A percentile compares a stretch with the other conserved stretches of the same genome.
Evolutionary conservation across 2,888 invertebrate genomes (phyloP).

Genomic region (Metacarcinus magister): DNA sequence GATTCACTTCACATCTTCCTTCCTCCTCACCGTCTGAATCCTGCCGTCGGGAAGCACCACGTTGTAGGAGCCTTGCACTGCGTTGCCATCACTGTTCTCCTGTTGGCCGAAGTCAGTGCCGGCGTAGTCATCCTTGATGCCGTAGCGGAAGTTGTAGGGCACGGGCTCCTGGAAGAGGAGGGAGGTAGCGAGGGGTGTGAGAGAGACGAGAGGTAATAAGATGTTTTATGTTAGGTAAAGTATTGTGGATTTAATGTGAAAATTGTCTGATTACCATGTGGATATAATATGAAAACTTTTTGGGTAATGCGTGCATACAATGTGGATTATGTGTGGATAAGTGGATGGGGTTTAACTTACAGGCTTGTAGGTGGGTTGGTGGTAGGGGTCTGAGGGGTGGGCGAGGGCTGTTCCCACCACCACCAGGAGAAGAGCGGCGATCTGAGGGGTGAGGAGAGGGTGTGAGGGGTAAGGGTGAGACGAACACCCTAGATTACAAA

Average conservation of each 20-base stretch:
- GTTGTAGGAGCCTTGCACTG: conserved; percentile 67
- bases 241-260: no score
- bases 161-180: conserved; percentile 43
- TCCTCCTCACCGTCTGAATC: conserved; percentile 69
- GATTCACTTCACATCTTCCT: no score
- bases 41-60: conserved; percentile 76
- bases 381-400: conserved; percentile 62
- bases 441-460: background rate
- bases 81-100: conserved; percentile 69
- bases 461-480: background rate
- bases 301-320: no score
- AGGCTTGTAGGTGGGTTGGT: conserved; percentile 60
- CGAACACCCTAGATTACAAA: no score
- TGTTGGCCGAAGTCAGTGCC: conserved; percentile 69
- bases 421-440: background rate
- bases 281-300: background rate
- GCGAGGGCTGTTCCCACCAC: conserved; percentile 44
- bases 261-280: no score
- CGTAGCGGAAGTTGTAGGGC: conserved; percentile 71
- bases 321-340: no score
- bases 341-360: background rate
- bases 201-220: background rate
- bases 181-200: no score
- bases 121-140: conserved; percentile 65
- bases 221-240: background rate